Evolutionary conservation across 2,888 invertebrate species (phyloP), one percentile per base, ranked within the genome.

Genomic region (Archips xylosteana): DNA sequence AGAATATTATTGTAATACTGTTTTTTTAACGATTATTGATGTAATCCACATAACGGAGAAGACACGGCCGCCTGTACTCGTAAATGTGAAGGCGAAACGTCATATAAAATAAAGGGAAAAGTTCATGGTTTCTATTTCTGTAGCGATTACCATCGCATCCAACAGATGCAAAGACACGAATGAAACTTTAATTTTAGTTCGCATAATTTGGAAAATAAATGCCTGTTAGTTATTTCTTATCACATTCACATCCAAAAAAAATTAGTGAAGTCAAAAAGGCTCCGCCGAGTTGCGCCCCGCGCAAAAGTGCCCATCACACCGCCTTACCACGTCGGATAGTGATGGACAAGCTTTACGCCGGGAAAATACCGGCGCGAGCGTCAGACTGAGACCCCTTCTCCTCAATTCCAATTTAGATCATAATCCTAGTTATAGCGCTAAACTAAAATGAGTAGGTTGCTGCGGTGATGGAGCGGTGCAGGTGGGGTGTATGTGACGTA

Each of bases 81-180:
- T 60, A 68, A 68, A 62, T 62, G 47, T 63, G 47, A 62, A 57
- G 23, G 47, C n/a, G 36, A 47, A 71, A 47, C 63, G n/a, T 64
- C 54, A n/a, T 60, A 47, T 64, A 39, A 66, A 45, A 54, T 8
- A 32, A n/a, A 67, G 15, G 23, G n/a, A 66, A 71, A 71, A 51
- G 60, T 71, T 60, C 49, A 60, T 23, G 65, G 65, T 49, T 42
- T 51, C 32, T 61, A 71, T 66, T 60, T 51, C 34, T 42, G 60
- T 63, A 54, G 32, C 42, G 62, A 57, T 51, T 10, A 13, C n/a
- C n/a, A n/a, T n/a, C n/a, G n/a, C n/a, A n/a, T n/a, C n/a, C 47
- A 57, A 47, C 15, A 57, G 45, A 13, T 59, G 70, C 8, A 63
- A 63, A 49, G 60, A 49, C 69, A 34, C 2, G n/a, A 15, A 49